Percentiles rank a stretch among this genome's conserved stretches.
phyloP scores from a whole-genome alignment of 2,797 vertebrate species.

The Austrolebias charrua region DNA sequence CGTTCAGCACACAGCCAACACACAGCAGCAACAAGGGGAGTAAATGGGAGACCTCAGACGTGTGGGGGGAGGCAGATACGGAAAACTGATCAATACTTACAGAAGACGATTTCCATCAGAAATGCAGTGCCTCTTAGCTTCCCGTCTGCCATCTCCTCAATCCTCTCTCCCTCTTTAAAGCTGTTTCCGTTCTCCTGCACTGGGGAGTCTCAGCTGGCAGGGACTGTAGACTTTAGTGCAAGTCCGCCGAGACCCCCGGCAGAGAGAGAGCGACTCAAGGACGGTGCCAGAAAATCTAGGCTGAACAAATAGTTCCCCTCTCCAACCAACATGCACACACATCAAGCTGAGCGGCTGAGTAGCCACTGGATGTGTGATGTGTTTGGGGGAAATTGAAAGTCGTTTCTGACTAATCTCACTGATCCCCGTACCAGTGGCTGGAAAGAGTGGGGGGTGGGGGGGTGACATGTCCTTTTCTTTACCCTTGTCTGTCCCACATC shows the following conservation, averaged over 20 bases:
- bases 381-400: constrained; percentile 65
- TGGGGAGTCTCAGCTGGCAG: constrained; percentile 42
- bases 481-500: constrained; percentile 30
- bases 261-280: constrained; percentile 47
- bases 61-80: constrained; percentile 21
- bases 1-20: constrained; percentile 32
- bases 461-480: constrained; percentile 27
- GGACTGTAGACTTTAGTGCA: constrained; percentile 51
- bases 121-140: constrained; percentile 28
- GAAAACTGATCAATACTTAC: constrained; percentile 35
- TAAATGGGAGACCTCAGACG: background rate
- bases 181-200: constrained; percentile 8
- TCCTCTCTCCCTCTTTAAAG: constrained; percentile 14
- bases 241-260: constrained; percentile 45
- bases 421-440: constrained; percentile 57
- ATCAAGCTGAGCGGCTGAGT: constrained; percentile 54
- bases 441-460: constrained; percentile 30
- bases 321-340: constrained; percentile 11
- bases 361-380: constrained; percentile 63
- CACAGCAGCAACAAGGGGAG: constrained; percentile 28
- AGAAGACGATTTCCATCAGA: constrained; percentile 34
- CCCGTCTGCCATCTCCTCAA: constrained; percentile 25
- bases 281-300: constrained; percentile 55
- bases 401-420: constrained; percentile 61
- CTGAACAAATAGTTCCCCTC: constrained; percentile 54